These are phyloP conservation scores for Rhorus exstirpatorius DNA, from an alignment of 2,888 invertebrate genomes.

Conservation along the genomic window DNA sequence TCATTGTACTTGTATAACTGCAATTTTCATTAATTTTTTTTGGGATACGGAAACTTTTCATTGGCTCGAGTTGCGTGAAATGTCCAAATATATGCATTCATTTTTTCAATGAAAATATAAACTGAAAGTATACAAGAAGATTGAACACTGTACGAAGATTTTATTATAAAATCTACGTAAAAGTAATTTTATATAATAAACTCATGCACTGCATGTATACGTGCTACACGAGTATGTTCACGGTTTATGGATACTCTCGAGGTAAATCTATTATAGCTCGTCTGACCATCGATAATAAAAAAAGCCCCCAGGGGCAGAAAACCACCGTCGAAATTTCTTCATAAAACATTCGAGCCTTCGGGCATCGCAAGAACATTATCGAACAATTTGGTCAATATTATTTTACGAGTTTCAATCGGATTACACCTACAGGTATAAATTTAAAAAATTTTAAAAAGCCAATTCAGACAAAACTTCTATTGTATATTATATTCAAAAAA, in stretches of 20 bases:
- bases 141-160: background rate
- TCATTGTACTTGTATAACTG: too few species aligned
- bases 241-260: conserved; percentile 10
- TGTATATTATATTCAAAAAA: background rate
- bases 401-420: conserved; percentile 13
- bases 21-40: too few species aligned
- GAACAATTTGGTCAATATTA: conserved; percentile 12
- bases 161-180: conserved; percentile 16
- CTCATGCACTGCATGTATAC: background rate
- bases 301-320: conserved; percentile 1
- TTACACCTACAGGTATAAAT: background rate
- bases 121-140: too few species aligned
- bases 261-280: conserved; percentile 17
- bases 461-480: too few species aligned
- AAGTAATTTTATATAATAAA: conserved; percentile 9
- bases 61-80: too few species aligned
- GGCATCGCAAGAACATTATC: background rate
- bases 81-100: too few species aligned
- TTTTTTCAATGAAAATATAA: too few species aligned
- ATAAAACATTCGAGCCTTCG: background rate
- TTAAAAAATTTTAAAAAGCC: too few species aligned
- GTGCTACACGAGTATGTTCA: background rate
- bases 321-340: conserved; percentile 1
- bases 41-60: too few species aligned
- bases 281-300: conserved; percentile 5